Evolutionary conservation across 2,113 vertebrate species (phyloP), one percentile per base, ranked within the genome.

Genomic region (Dipodomys spectabilis): DNA sequence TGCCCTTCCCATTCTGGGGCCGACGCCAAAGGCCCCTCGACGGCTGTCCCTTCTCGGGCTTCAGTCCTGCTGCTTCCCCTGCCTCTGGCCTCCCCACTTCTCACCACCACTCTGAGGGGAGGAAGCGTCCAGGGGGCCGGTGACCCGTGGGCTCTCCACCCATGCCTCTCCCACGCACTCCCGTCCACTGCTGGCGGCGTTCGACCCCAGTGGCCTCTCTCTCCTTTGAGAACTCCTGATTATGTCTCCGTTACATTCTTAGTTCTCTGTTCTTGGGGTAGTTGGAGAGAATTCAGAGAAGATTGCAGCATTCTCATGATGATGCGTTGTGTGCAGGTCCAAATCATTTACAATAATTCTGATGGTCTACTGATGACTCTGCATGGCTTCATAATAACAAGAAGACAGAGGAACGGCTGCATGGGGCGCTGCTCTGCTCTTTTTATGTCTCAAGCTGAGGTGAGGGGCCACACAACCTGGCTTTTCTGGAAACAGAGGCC

Each of bases 311-410:
- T 64, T 60, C 28, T 25, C 16, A 7, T 25, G 57, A 45, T 71
- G 1, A 0, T 0, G 13, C 2, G 74, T 0, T 2, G 12, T 2
- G 45, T 65, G 57, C 2, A 0, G 27, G 69, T 57, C 60, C 39
- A 82, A 71, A 49, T 64, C 86, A 74, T 25, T 49, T 2, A 32
- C 90, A 82, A 81, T 53, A 65, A 65, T 3, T 57, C 75, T 69
- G 12, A 45, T 84, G 89, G 20, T 39, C 4, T 67, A 2, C 16
- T 1, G 23, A 23, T 57, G 53, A 57, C 2, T 57, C 53, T 57
- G 53, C 11, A 57, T 18, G 53, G 53, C 15, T 13, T 18, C 12
- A 57, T 57, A 57, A 57, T 57, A 18, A 57, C 53, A 13, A 57
- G 53, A 64, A 64, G 23, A 25, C 6, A 64, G 23, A 64, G 23